Conservation (phyloP, 2,888 invertebrate genomes). For the Arctia plantaginis region DNA sequence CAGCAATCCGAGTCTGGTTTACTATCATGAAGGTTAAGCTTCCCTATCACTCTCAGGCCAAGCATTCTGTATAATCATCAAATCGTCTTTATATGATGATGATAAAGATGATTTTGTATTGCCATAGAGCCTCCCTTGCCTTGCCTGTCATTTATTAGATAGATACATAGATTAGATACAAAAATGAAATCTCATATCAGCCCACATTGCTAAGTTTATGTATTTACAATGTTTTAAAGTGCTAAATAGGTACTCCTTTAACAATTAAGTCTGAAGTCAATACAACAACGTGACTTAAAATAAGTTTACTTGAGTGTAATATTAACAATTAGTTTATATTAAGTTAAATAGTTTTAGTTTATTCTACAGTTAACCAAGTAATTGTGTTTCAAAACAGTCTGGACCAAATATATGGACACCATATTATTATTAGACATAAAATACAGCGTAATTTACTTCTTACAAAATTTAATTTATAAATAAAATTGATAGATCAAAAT, state of each 20-base stretch:
- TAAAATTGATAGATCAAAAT: background rate
- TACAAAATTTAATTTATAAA: background rate
- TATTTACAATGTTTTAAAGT: background rate
- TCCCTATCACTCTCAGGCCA: too few relatives aligned
- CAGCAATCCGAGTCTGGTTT: too few relatives aligned
- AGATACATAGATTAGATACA: too few relatives aligned
- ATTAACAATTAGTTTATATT: slow-evolving; percentile 13
- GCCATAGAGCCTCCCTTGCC: too few relatives aligned
- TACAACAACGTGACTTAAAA: background rate
- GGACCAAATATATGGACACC: background rate
- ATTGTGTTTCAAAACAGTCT: background rate
- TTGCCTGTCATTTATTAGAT: too few relatives aligned
- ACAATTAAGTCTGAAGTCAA: background rate
- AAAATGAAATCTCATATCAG: too few relatives aligned
- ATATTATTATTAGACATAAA: background rate
- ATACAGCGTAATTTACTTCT: background rate
- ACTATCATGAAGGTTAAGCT: too few relatives aligned
- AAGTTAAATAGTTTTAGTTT: slow-evolving; percentile 2
- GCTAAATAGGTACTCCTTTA: background rate
- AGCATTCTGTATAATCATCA: too few relatives aligned
- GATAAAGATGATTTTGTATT: too few relatives aligned
- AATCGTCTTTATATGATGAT: too few relatives aligned
- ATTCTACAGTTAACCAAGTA: slow-evolving; percentile 8
- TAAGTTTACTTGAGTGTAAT: slow-evolving; percentile 8
- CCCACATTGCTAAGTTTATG: background rate